Percentiles rank a stretch among this genome's conserved stretches.
Conservation (phyloP, 2,888 invertebrate species). For the Adelphocoris suturalis region DNA sequence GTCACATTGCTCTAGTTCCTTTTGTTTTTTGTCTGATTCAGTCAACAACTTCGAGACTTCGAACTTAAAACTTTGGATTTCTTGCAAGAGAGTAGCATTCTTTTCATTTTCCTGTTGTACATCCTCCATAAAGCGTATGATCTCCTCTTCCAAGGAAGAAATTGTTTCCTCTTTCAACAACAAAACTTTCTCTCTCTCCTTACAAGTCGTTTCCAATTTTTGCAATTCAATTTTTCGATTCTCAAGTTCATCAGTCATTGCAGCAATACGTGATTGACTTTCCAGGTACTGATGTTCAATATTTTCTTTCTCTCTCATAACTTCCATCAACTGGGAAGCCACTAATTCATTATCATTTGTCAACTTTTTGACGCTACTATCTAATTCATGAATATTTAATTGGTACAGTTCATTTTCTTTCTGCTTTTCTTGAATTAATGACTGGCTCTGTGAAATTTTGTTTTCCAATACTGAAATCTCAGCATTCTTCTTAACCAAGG, state of each 20-base stretch:
- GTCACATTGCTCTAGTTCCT: no score
- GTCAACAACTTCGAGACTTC: neutral
- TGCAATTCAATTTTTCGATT: neutral
- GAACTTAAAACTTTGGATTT: neutral
- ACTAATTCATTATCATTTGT: neutral
- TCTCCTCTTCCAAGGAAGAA: neutral
- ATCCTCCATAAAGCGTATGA: neutral
- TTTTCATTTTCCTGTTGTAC: neutral
- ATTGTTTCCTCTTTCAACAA: neutral
- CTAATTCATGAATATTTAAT: neutral
- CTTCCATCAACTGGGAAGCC: neutral
- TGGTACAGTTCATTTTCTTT: neutral
- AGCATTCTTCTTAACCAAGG: neutral
- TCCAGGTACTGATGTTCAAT: neutral
- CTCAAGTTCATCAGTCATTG: neutral
- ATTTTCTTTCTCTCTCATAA: neutral
- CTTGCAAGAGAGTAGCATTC: neutral
- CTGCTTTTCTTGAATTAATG: neutral
- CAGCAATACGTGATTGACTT: neutral
- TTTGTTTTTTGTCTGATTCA: no score
- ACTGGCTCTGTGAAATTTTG: neutral
- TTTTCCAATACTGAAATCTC: neutral
- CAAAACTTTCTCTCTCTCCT: neutral
- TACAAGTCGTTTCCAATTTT: neutral
- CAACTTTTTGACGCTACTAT: neutral